A percentile compares a stretch with the other conserved stretches of the same genome.
These are phyloP conservation scores for Ephialtes manifestator DNA, from an alignment of 2,888 invertebrate species.

Conservation along the genomic window DNA sequence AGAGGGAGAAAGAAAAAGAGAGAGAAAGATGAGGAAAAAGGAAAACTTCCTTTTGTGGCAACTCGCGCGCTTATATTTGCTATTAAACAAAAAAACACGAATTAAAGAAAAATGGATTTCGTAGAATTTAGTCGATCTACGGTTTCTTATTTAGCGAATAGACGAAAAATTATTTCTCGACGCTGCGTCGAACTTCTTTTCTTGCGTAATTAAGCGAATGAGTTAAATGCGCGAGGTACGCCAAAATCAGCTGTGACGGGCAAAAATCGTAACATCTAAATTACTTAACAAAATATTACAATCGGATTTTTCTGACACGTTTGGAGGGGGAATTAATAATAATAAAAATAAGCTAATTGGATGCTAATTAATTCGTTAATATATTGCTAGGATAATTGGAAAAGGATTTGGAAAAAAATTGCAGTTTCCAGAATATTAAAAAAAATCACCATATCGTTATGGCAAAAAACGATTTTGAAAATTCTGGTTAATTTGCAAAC, in stretches of 20 bases:
- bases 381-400: background rate
- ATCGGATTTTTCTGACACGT: conserved; percentile 23
- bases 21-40: background rate
- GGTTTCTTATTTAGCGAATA: conserved; percentile 46
- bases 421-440: too few species aligned
- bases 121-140: conserved; percentile 56
- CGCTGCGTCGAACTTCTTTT: conserved; percentile 15
- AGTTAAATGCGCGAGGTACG: conserved; percentile 45
- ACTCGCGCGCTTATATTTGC: conserved; percentile 46
- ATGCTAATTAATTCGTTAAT: conserved; percentile 12
- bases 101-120: conserved; percentile 26
- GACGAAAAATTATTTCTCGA: conserved; percentile 25
- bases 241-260: conserved; percentile 24
- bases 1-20: background rate
- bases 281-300: conserved; percentile 15
- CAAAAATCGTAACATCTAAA: conserved; percentile 11
- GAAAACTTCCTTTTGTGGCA: conserved; percentile 15
- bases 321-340: background rate
- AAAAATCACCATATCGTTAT: too few species aligned
- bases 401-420: too few species aligned
- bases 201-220: conserved; percentile 8
- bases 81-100: conserved; percentile 46
- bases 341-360: background rate
- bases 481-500: too few species aligned
- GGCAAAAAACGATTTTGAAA: too few species aligned